Percentiles rank a stretch among this genome's conserved stretches.
These are phyloP conservation scores for Arctia plantaginis DNA, from an alignment of 2,888 invertebrate genomes.

Conservation along the genomic window DNA sequence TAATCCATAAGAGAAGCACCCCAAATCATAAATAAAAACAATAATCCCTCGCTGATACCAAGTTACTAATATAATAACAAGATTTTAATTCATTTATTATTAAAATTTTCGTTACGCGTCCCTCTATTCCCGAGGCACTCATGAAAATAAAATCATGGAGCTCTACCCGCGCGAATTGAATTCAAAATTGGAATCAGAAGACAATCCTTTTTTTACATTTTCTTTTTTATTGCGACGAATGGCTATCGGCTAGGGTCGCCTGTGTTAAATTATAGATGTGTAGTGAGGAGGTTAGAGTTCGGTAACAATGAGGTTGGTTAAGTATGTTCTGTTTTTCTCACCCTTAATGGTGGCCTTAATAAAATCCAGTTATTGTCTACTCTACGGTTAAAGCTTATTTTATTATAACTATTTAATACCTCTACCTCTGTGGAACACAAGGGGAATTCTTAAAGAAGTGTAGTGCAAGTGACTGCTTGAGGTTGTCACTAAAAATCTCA, in stretches of 20 bases:
- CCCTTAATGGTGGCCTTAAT: constrained; percentile 13
- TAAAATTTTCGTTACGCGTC: constrained; percentile 68
- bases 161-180: constrained; percentile 82
- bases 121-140: constrained; percentile 72
- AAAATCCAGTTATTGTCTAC: constrained; percentile 15
- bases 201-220: constrained; percentile 76
- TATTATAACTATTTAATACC: constrained; percentile 19
- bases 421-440: no score
- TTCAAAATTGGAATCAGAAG: constrained; percentile 85
- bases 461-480: no score
- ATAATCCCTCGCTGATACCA: constrained; percentile 65
- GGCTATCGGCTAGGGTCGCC: constrained; percentile 73
- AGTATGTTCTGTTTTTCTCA: constrained; percentile 35
- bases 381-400: constrained; percentile 14
- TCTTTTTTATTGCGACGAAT: constrained; percentile 77
- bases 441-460: no score
- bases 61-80: constrained; percentile 65
- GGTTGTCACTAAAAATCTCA: no score
- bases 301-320: constrained; percentile 44
- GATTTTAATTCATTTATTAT: constrained; percentile 75
- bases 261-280: constrained; percentile 78
- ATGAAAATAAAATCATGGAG: constrained; percentile 86
- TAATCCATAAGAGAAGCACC: constrained; percentile 47
- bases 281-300: constrained; percentile 58
- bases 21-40: constrained; percentile 54